Base-by-base conservation (phyloP, 2,888 invertebrate species). In the Caenorhabditis afra region DNA sequence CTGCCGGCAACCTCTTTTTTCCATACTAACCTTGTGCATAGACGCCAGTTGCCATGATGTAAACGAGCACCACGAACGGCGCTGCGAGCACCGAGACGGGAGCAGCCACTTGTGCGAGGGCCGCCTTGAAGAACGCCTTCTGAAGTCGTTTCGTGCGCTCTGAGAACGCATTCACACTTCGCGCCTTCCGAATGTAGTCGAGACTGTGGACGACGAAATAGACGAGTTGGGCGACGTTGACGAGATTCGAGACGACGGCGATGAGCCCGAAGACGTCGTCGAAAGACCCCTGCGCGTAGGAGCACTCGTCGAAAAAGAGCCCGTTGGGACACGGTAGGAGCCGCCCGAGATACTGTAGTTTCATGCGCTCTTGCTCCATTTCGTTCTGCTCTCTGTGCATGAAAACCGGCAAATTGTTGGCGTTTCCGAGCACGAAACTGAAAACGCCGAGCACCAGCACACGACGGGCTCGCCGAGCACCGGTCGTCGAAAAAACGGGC, bases 11-110 rank as follows among this genome's bases (percentile, higher is more conserved):
- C n/a, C n/a, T n/a, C 12, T 39, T 29, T 12, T 16, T 59, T 23
- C n/a, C 7, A 14, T 41, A 41, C 64, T 20, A 8, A 67, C 67
- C 67, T 67, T 58, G 66, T 12, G 57, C 20, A 49, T 66, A 66
- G 5, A 18, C 1, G 18, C 23, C 16, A 8, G 66, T 66, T 3
- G 14, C n/a, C n/a, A 39, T 22, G 1, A 66, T 39, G 16, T 66
- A 66, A 7, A 57, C 12, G 3, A 66, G 14, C 5, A 66, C 23
- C 12, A 57, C 11, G n/a, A 66, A 11, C 4, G 66, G 66, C 37
- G 39, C 66, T 4, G 47, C 37, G 5, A 66, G 12, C 8, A 57
- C 66, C 11, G 16, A 37, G 20, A 66, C 18, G 0, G 66, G 66
- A 47, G 66, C 37, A 23, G 57, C 44, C n/a, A 47, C 66, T 20